Percentiles rank a stretch among this genome's conserved stretches.
These are phyloP conservation scores for Porites divaricata DNA, from an alignment of 92 coral and sea anemone genomes.

Conservation along the genomic window DNA sequence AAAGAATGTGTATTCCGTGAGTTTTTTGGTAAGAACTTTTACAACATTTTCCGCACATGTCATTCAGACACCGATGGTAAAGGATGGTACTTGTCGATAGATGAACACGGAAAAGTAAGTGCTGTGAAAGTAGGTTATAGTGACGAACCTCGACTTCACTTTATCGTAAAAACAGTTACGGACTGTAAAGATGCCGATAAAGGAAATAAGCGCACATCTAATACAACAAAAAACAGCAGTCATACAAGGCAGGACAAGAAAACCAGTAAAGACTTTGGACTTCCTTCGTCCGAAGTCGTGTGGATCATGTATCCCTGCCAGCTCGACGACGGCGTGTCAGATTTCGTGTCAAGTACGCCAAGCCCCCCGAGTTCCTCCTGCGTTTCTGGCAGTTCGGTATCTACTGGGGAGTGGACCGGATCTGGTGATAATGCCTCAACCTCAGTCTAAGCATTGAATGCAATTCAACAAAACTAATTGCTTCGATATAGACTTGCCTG, in stretches of 20 bases:
- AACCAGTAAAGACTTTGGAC: conserved; percentile 35
- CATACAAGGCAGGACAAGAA: conserved; percentile 17
- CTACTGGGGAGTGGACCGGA: conserved; percentile 56
- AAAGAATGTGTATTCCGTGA: conserved; percentile 97
- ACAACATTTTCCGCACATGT: conserved; percentile 88
- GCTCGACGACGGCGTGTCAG: conserved; percentile 10
- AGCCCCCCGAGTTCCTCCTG: conserved; percentile 73
- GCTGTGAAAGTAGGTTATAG: conserved; percentile 77
- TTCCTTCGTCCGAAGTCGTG: conserved; percentile 46
- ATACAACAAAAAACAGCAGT: background rate
- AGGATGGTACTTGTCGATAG: conserved; percentile 92
- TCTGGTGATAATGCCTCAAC: conserved; percentile 38
- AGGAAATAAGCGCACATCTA: background rate
- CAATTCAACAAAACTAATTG: background rate
- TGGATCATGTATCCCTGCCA: conserved; percentile 33
- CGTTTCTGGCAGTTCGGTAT: conserved; percentile 60
- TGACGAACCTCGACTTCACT: conserved; percentile 86
- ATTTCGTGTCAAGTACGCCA: conserved; percentile 58
- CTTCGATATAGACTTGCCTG: background rate
- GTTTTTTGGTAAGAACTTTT: conserved; percentile 86
- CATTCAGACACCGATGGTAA: conserved; percentile 83
- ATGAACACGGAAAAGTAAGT: conserved; percentile 74
- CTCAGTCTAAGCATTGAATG: background rate
- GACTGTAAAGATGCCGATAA: conserved; percentile 38
- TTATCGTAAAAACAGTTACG: conserved; percentile 78